Conservation (phyloP, 2,888 invertebrate genomes). For the Tridacna crocea region DNA sequence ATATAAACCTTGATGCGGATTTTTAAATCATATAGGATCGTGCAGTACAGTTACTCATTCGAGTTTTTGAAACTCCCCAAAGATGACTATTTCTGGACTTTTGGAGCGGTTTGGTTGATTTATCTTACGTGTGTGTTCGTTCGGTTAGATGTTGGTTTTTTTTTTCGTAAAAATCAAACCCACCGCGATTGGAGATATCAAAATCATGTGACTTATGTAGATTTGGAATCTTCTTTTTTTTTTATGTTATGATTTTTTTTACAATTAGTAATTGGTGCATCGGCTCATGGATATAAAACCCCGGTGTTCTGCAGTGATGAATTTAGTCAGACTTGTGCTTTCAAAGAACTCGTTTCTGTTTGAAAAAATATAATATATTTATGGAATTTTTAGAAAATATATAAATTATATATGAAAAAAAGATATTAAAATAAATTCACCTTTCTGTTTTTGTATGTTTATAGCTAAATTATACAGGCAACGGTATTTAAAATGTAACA, state of each 20-base stretch:
- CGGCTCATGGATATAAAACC: background rate
- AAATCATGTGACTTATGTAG: background rate
- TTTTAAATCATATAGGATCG: background rate
- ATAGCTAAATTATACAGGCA: conserved; percentile 23
- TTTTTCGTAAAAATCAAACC: background rate
- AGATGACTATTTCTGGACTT: conserved; percentile 9
- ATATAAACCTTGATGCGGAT: background rate
- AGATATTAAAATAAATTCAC: background rate
- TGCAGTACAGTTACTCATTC: conserved; percentile 12
- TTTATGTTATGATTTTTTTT: too few relatives aligned
- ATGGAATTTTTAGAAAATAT: background rate
- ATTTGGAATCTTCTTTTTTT: too few relatives aligned
- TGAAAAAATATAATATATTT: too few relatives aligned
- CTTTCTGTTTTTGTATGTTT: conserved; percentile 3
- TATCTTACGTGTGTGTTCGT: too few relatives aligned
- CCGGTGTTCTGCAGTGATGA: background rate
- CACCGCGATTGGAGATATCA: background rate
- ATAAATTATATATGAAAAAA: background rate
- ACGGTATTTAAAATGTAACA: background rate
- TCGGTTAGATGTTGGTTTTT: background rate
- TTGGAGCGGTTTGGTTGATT: too few relatives aligned
- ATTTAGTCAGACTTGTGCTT: background rate
- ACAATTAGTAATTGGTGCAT: background rate
- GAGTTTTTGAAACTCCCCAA: conserved; percentile 1
- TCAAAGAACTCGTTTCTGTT: background rate